Evolutionary conservation across 2,888 invertebrate genomes (phyloP).

Genomic region (Macropis europaea): DNA sequence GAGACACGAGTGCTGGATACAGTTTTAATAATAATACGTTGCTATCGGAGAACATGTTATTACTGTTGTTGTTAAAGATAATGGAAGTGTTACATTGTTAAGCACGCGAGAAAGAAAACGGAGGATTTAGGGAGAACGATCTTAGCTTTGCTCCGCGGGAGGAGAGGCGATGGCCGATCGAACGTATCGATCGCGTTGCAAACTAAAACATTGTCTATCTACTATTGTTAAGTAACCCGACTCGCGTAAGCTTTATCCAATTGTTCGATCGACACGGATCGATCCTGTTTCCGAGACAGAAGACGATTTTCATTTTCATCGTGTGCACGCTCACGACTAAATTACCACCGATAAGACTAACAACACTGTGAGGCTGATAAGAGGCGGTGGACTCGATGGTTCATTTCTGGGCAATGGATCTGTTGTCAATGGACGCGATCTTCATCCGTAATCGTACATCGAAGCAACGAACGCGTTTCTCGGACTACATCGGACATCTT

Average conservation of each 20-base stretch:
- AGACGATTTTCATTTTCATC: conserved; percentile 29
- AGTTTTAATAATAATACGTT: conserved; percentile 48
- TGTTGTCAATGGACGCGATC: background rate
- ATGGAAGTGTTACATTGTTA: conserved; percentile 71
- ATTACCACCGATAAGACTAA: background rate
- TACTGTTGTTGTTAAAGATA: conserved; percentile 77
- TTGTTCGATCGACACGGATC: conserved; percentile 23
- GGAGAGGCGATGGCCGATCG: background rate
- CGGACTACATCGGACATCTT: background rate
- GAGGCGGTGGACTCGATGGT: conserved; percentile 6
- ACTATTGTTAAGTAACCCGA: conserved; percentile 35
- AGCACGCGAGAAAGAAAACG: conserved; percentile 46
- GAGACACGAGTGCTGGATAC: conserved; percentile 38
- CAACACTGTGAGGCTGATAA: background rate
- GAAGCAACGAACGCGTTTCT: conserved; percentile 38
- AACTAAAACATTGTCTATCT: conserved; percentile 38
- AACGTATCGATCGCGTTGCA: conserved; percentile 21
- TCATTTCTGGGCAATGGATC: background rate
- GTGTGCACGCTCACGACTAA: conserved; percentile 44
- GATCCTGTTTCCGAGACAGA: conserved; percentile 40
- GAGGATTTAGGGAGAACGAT: conserved; percentile 10
- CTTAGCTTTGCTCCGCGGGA: background rate
- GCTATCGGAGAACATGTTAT: conserved; percentile 71
- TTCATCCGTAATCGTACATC: background rate
- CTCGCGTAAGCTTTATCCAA: conserved; percentile 19